Conservation (phyloP, 2,797 vertebrate genomes). For the Hoplostethus atlanticus region DNA sequence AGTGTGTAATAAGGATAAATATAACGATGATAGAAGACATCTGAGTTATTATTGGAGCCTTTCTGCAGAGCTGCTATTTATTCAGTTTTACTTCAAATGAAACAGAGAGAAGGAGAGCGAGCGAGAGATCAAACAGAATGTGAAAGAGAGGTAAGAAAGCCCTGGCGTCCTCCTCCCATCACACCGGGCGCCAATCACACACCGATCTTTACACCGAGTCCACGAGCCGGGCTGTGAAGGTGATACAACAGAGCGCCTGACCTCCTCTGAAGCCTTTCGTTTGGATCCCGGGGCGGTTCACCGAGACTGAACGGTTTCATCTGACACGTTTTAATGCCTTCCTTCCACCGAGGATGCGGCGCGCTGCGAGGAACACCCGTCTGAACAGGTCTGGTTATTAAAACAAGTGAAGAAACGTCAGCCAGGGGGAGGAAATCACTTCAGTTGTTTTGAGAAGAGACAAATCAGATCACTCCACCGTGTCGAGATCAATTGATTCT, state of each 20-base stretch:
- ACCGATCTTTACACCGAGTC: conserved; percentile 45
- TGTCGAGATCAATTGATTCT: no score
- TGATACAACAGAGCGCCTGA: neutral
- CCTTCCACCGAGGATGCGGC: no score
- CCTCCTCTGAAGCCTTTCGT: conserved; percentile 19
- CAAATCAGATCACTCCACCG: no score
- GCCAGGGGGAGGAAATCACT: no score
- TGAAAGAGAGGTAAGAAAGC: conserved; percentile 24
- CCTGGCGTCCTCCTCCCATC: conserved; percentile 48
- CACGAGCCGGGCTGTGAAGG: neutral
- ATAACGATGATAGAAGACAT: neutral
- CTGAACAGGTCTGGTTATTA: no score
- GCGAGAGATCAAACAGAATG: conserved; percentile 63
- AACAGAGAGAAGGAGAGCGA: conserved; percentile 23
- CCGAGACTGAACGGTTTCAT: neutral
- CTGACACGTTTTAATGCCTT: no score
- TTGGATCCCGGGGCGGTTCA: neutral
- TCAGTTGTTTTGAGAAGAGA: no score
- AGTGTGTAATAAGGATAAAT: no score
- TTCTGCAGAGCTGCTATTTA: conserved; percentile 52
- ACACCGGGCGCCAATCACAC: conserved; percentile 62
- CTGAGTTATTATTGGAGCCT: conserved; percentile 36
- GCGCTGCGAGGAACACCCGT: no score
- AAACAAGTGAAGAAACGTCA: no score
- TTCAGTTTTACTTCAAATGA: conserved; percentile 56